phyloP scores from a whole-genome alignment of 2,113 vertebrate species.

The Mormyrus iriodes region DNA sequence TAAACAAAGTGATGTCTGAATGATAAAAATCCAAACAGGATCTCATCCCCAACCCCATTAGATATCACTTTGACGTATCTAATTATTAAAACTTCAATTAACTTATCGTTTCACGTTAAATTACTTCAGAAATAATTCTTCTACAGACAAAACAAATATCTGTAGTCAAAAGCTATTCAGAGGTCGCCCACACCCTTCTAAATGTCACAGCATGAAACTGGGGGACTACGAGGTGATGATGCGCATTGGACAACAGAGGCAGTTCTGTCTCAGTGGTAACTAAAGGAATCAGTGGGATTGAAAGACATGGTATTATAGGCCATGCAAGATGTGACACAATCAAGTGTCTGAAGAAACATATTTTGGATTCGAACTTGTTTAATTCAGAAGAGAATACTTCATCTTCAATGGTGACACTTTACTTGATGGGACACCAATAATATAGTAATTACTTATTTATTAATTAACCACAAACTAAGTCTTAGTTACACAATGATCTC shows the following conservation, averaged over 20 bases:
- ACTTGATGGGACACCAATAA: neutral
- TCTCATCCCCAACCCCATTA: neutral
- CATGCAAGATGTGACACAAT: neutral
- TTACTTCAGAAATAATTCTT: neutral
- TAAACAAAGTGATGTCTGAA: neutral
- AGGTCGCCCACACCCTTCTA: neutral
- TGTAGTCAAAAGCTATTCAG: neutral
- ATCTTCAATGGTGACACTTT: neutral
- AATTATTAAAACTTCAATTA: neutral
- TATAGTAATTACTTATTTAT: neutral
- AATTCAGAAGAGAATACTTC: slow-evolving; percentile 23
- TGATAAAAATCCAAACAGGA: neutral
- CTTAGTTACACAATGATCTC: neutral
- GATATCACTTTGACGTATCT: neutral
- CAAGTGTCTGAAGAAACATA: neutral
- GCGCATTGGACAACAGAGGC: neutral
- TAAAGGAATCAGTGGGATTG: neutral
- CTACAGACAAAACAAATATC: neutral
- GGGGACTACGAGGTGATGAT: neutral
- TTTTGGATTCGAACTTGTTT: neutral
- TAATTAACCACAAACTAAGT: neutral
- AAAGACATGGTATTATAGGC: neutral
- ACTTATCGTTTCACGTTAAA: neutral
- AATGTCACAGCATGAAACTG: neutral
- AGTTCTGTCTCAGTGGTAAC: neutral